Percentiles rank a stretch among this genome's conserved stretches.
phyloP scores from a whole-genome alignment of 2,113 vertebrate genomes.

The Proteles cristata region DNA sequence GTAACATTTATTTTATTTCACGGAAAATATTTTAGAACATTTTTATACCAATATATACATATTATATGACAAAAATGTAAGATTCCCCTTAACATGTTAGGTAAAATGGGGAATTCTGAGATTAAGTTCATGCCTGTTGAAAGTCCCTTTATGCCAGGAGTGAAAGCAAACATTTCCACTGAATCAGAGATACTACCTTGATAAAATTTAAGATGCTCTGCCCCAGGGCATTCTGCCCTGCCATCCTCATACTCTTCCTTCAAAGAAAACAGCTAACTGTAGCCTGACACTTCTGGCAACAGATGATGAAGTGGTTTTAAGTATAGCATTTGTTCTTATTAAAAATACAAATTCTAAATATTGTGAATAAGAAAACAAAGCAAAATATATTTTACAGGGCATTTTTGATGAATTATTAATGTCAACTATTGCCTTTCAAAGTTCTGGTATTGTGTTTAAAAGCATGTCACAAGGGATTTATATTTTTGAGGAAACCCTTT shows the following conservation, averaged over 20 bases:
- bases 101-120: not conserved
- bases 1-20: not conserved
- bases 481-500: not conserved
- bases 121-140: not conserved
- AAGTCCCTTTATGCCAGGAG: not conserved
- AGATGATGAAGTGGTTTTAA: slow-evolving; percentile 1
- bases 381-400: slow-evolving; percentile 18
- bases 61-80: not conserved
- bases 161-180: not conserved
- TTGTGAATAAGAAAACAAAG: slow-evolving; percentile 31
- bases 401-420: slow-evolving; percentile 52
- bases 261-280: not conserved
- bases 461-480: slow-evolving; percentile 47
- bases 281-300: not conserved
- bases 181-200: not conserved
- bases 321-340: not conserved
- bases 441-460: slow-evolving; percentile 39
- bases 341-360: slow-evolving; percentile 55
- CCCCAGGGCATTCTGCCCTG: not conserved
- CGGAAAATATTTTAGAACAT: not conserved
- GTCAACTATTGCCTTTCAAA: slow-evolving; percentile 5
- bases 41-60: not conserved
- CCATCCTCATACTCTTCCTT: not conserved
- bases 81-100: not conserved
- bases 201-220: not conserved